Conservation (phyloP, 2,797 vertebrate genomes). For the Peromyscus nudipes region DNA sequence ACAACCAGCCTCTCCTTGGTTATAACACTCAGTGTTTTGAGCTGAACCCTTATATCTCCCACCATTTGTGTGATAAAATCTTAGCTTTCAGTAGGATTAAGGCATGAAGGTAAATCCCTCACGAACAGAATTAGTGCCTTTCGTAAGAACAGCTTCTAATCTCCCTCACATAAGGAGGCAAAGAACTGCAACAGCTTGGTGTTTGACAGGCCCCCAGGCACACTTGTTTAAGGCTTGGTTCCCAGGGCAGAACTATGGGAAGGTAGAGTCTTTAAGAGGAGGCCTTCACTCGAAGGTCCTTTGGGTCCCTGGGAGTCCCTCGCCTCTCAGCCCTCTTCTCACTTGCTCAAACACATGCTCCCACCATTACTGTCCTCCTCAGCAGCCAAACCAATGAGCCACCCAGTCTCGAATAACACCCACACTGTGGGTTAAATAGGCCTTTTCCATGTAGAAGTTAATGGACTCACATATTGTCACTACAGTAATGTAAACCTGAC, state of each 20-base stretch:
- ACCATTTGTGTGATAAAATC: not conserved
- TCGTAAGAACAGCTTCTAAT: not conserved
- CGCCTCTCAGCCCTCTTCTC: not conserved
- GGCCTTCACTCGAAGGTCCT: not conserved
- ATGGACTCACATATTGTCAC: not conserved
- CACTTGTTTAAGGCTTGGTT: not conserved
- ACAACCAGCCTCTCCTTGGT: slow-evolving; percentile 43
- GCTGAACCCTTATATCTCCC: not conserved
- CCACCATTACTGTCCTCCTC: not conserved
- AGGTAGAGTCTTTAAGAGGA: not conserved
- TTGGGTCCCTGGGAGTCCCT: not conserved
- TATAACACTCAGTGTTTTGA: accelerated
- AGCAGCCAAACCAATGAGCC: not conserved
- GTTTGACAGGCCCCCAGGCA: not conserved
- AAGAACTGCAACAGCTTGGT: not conserved
- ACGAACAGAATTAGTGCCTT: not conserved
- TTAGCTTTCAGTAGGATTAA: not conserved
- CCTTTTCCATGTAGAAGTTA: not conserved
- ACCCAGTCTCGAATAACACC: not conserved
- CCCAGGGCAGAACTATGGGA: not conserved
- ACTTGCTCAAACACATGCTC: not conserved
- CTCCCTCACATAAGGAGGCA: not conserved
- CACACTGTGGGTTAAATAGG: not conserved
- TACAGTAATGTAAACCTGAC: not conserved
- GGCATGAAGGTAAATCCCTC: not conserved